These are phyloP conservation scores for Mycetomoellerius zeteki DNA, from an alignment of 1,140 invertebrate species.

Conservation along the genomic window DNA sequence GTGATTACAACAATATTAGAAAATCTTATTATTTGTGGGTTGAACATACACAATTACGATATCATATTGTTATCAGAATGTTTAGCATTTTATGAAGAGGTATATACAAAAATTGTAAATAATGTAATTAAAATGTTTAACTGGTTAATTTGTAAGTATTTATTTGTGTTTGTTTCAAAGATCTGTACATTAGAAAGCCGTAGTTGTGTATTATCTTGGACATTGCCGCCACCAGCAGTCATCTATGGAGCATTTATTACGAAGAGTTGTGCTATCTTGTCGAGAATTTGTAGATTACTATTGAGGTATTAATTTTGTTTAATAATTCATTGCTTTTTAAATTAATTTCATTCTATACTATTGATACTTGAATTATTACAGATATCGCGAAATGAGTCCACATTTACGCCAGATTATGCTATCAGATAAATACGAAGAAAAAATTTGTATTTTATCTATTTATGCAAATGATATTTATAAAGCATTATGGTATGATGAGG, in stretches of 20 bases:
- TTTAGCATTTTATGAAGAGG: slow-evolving; percentile 82
- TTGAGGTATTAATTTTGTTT: slow-evolving; percentile 67
- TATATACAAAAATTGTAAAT: slow-evolving; percentile 42
- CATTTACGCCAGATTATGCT: slow-evolving; percentile 47
- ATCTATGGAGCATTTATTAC: slow-evolving; percentile 81
- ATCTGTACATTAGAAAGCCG: slow-evolving; percentile 72
- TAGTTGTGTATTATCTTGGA: slow-evolving; percentile 70
- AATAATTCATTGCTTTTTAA: slow-evolving; percentile 39
- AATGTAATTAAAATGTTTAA: background rate
- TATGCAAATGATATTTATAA: slow-evolving; percentile 75
- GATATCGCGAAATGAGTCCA: slow-evolving; percentile 68
- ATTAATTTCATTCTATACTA: slow-evolving; percentile 18
- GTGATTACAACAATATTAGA: slow-evolving; percentile 65
- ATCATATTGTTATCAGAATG: slow-evolving; percentile 76
- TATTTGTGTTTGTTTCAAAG: slow-evolving; percentile 37
- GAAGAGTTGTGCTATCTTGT: slow-evolving; percentile 76
- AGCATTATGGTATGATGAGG: slow-evolving; percentile 76
- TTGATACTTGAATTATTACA: slow-evolving; percentile 42
- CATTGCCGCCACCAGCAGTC: slow-evolving; percentile 78
- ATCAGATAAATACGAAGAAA: slow-evolving; percentile 39
- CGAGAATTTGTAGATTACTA: slow-evolving; percentile 80
- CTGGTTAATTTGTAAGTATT: background rate
- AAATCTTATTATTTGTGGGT: slow-evolving; percentile 76
- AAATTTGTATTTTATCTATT: slow-evolving; percentile 56
- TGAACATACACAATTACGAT: slow-evolving; percentile 78